Conservation (phyloP, 1,140 invertebrate genomes). For the Trichoplusia ni region DNA sequence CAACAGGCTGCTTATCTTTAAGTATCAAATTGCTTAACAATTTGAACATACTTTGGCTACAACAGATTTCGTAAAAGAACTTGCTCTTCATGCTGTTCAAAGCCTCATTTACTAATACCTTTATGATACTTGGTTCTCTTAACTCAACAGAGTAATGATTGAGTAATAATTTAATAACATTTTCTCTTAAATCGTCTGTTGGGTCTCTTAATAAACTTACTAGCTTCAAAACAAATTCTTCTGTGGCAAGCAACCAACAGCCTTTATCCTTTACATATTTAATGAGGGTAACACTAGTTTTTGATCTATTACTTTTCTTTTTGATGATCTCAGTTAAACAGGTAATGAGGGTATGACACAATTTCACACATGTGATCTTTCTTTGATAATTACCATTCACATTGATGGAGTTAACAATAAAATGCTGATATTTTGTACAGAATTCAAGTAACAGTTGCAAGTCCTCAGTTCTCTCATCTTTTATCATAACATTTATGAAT, state of each 20-base stretch:
- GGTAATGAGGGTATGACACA: slow-evolving; percentile 51
- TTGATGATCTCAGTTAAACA: slow-evolving; percentile 50
- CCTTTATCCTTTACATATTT: slow-evolving; percentile 43
- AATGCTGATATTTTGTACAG: slow-evolving; percentile 54
- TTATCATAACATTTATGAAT: slow-evolving; percentile 42
- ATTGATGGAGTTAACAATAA: slow-evolving; percentile 57
- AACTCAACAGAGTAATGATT: slow-evolving; percentile 51
- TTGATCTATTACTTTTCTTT: slow-evolving; percentile 55
- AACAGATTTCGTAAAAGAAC: slow-evolving; percentile 69
- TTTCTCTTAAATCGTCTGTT: slow-evolving; percentile 64
- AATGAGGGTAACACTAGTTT: slow-evolving; percentile 38
- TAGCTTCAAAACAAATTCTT: slow-evolving; percentile 50
- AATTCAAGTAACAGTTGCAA: slow-evolving; percentile 46
- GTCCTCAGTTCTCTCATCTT: slow-evolving; percentile 33
- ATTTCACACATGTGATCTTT: slow-evolving; percentile 67
- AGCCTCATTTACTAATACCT: slow-evolving; percentile 53
- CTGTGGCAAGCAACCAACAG: slow-evolving; percentile 46
- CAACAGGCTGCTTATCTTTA: slow-evolving; percentile 31
- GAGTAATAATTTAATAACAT: slow-evolving; percentile 52
- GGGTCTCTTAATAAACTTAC: slow-evolving; percentile 60
- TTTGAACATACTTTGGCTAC: slow-evolving; percentile 66
- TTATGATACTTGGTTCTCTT: slow-evolving; percentile 30
- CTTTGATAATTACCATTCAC: slow-evolving; percentile 75
- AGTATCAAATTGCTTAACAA: slow-evolving; percentile 56
- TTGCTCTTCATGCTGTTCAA: slow-evolving; percentile 55